phyloP scores from a whole-genome alignment of 2,797 vertebrate species.

The Apodemus agrarius region DNA sequence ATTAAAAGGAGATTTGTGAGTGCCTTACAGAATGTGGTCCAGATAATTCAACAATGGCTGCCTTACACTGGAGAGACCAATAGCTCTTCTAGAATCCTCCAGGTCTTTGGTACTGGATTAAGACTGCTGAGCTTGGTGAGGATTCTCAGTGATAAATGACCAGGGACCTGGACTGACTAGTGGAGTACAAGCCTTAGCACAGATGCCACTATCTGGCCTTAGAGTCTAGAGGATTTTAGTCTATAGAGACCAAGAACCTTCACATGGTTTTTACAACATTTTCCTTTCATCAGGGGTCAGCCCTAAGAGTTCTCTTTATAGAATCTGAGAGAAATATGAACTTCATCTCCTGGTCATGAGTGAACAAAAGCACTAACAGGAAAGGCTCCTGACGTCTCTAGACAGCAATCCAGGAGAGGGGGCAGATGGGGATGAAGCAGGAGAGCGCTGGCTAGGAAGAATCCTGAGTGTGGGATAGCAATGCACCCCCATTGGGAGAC shows the following conservation, averaged over 20 bases:
- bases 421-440: fast-evolving
- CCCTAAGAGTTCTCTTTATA: background rate
- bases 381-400: background rate
- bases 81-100: background rate
- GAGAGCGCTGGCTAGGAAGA: too few species aligned
- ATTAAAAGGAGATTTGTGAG: background rate
- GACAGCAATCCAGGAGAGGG: background rate
- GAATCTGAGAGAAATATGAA: background rate
- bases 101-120: background rate
- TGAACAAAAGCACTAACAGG: background rate
- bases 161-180: background rate
- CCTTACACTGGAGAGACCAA: background rate
- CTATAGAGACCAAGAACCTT: background rate
- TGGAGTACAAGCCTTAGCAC: background rate
- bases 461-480: background rate
- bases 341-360: background rate
- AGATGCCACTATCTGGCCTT: background rate
- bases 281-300: background rate
- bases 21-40: background rate
- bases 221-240: background rate
- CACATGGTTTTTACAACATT: background rate
- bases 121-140: background rate
- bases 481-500: background rate
- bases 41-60: background rate
- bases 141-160: background rate